phyloP scores from a whole-genome alignment of 2,797 vertebrate genomes.

The Garrulus glandarius region DNA sequence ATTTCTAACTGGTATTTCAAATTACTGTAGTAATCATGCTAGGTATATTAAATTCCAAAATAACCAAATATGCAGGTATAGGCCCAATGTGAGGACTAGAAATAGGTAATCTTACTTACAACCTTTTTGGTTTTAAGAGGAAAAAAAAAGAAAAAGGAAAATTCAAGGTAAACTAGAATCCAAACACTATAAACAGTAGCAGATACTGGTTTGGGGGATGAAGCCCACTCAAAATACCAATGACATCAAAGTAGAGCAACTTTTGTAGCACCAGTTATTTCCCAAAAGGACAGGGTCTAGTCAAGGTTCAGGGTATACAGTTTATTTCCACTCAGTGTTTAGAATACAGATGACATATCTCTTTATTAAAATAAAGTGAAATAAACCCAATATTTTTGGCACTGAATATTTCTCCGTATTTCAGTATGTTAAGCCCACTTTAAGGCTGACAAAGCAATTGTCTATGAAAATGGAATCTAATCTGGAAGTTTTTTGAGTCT shows the following conservation, averaged over 20 bases:
- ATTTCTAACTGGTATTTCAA: slow-evolving; percentile 55
- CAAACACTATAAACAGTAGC: neutral
- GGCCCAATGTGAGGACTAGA: slow-evolving; percentile 29
- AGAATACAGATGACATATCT: neutral
- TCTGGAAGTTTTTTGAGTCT: slow-evolving; percentile 7
- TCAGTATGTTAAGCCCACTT: neutral
- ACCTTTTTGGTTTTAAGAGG: neutral
- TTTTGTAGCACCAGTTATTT: slow-evolving; percentile 26
- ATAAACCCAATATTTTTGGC: neutral
- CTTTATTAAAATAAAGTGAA: neutral
- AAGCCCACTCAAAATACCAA: slow-evolving; percentile 5
- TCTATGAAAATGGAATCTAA: neutral
- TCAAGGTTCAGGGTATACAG: slow-evolving; percentile 26
- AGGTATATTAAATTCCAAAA: neutral
- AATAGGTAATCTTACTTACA: neutral
- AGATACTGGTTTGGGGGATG: neutral
- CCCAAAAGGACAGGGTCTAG: slow-evolving; percentile 22
- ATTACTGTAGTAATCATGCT: neutral
- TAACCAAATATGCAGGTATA: neutral
- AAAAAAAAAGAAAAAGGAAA: neutral
- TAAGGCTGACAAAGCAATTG: neutral
- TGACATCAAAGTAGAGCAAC: neutral
- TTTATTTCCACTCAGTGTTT: slow-evolving; percentile 3
- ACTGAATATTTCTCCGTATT: neutral
- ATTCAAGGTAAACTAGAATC: slow-evolving; percentile 56